Evolutionary conservation across 2,797 vertebrate species (phyloP).

Genomic region (Chelonia mydas): DNA sequence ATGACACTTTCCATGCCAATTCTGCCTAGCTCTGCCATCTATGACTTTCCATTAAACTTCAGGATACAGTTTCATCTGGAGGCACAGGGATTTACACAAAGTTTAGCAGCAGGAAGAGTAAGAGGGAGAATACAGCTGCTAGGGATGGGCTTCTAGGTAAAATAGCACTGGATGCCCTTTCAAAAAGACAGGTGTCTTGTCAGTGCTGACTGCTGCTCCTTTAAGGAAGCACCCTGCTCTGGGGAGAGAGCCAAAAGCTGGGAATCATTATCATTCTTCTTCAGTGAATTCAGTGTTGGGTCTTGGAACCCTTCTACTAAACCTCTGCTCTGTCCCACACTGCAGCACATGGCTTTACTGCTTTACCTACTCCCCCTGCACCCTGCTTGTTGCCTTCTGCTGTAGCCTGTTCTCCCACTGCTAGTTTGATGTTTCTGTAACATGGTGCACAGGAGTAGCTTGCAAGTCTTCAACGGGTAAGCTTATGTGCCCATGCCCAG

Average conservation of each 20-base stretch:
- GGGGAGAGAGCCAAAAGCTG: not conserved
- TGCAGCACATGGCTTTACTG: not conserved
- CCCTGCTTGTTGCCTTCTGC: fast-evolving
- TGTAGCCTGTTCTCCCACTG: not conserved
- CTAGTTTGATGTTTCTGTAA: not conserved
- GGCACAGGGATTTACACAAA: not conserved
- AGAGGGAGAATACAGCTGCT: not conserved
- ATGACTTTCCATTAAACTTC: not conserved
- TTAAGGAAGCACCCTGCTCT: not conserved
- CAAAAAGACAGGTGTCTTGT: not conserved
- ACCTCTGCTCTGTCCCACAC: not conserved
- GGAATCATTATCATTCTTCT: not conserved
- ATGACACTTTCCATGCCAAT: not conserved
- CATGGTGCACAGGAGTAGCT: not conserved
- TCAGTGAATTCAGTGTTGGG: not conserved
- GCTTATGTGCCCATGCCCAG: not conserved
- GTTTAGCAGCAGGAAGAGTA: not conserved
- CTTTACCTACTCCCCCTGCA: fast-evolving
- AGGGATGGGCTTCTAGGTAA: constrained; percentile 13
- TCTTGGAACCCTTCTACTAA: not conserved
- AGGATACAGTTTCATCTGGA: not conserved
- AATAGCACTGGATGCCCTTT: not conserved
- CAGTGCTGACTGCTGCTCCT: not conserved
- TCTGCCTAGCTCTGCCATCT: fast-evolving
- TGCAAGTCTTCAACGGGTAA: not conserved